A percentile compares a stretch with the other conserved stretches of the same genome.
Evolutionary conservation across 2,797 vertebrate genomes (phyloP).

Genomic region (Pipistrellus kuhlii): DNA sequence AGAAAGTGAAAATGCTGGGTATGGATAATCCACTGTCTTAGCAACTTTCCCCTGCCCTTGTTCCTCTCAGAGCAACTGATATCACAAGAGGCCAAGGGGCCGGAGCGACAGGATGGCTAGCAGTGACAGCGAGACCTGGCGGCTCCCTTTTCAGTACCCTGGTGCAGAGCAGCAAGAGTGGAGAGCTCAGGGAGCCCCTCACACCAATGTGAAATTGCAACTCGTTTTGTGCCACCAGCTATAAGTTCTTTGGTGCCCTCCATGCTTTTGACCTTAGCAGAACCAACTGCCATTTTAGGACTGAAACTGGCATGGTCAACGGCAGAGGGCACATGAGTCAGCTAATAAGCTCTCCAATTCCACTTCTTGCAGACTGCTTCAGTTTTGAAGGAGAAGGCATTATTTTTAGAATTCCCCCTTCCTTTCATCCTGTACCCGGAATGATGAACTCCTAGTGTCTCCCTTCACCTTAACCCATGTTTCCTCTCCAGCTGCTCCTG

Average conservation of each 20-base stretch:
- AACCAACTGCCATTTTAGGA: neutral
- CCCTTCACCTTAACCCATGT: constrained; percentile 35
- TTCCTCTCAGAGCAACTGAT: neutral
- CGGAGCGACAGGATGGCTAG: neutral
- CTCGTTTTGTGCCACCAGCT: neutral
- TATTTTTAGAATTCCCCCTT: constrained; percentile 84
- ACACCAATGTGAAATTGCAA: fast-evolving
- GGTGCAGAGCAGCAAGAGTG: neutral
- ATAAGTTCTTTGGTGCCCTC: neutral
- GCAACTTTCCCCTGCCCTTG: neutral
- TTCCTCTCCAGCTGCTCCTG: constrained; percentile 33
- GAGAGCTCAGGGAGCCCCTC: neutral
- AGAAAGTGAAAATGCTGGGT: neutral
- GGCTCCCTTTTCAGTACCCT: neutral
- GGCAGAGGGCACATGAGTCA: constrained; percentile 82
- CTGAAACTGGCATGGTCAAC: constrained; percentile 54
- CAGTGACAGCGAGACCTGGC: fast-evolving
- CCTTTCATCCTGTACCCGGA: constrained; percentile 62
- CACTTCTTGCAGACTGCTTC: constrained; percentile 76
- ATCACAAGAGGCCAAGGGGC: neutral
- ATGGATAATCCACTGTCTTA: fast-evolving
- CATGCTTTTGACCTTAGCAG: constrained; percentile 21
- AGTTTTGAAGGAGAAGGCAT: constrained; percentile 64
- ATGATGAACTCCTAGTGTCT: constrained; percentile 67
- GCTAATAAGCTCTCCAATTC: constrained; percentile 66